Base-by-base conservation (phyloP, 2,888 invertebrate species). In the Onchidella celtica region DNA sequence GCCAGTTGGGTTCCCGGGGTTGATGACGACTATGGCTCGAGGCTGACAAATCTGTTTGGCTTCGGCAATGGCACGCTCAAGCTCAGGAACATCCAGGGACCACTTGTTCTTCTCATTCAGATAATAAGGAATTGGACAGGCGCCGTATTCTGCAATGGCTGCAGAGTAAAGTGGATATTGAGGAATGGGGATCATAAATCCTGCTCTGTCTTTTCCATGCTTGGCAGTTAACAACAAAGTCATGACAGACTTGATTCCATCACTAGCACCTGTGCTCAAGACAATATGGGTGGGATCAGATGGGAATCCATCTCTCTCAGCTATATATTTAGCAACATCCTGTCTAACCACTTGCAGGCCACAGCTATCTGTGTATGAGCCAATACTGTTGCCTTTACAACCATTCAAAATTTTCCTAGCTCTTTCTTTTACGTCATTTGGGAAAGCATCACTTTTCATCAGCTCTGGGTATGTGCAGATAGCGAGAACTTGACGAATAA, bases 81-180 rank as follows among this genome's bases (percentile, higher is more conserved):
- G 94, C 94, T 99, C 99, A 0, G 93, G 87, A 1, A 95, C 93
- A 87, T 96, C 96, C 79, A 99, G 94, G 0, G 95, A 96, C 99
- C 99, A 99, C 87, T 96, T 95, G 59, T 95, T 95, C 0, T 95
- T 95, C 94, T 99, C 99, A 93, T 99, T 95, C 89, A 99, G 94
- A 94, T 96, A 99, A 81, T 91, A 91, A 9, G 84, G 86, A 79
- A 91, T 89, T 1, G 89, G 94, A 17, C 94, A 92, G 93, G 99
- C 96, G 79, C 96, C 96, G 93, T 96, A 98, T 94, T 99, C 99
- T 1, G 98, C 96, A 63, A 99, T 94, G 0, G 98, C 96, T 0
- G 99, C 99, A 0, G 99, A 98, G 94, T 99, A 99, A 32, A 99
- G 94, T 0, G 99, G 99, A 94, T 99, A 99, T 93, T 99, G 99